Conservation (phyloP, 2,888 invertebrate genomes). For the Drosophila pseudotakahashii region DNA sequence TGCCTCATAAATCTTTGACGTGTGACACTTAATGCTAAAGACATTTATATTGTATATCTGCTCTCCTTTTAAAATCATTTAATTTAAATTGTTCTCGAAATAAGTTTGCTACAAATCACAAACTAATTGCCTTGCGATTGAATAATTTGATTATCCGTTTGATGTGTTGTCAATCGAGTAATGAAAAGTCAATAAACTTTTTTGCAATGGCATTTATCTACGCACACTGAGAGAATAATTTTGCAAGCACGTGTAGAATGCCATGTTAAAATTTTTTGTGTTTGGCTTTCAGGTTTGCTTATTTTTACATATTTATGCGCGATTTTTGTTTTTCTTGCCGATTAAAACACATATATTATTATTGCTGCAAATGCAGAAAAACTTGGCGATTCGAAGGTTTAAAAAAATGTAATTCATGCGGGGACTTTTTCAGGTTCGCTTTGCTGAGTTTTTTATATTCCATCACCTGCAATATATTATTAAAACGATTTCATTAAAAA, state of each 20-base stretch:
- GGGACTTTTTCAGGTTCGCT: conserved; percentile 11
- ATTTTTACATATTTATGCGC: conserved; percentile 13
- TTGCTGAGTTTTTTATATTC: conserved; percentile 4
- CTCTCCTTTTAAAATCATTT: conserved; percentile 1
- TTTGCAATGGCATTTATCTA: conserved; percentile 4
- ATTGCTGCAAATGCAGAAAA: conserved; percentile 67
- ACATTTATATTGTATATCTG: conserved; percentile 2
- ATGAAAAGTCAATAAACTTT: conserved; percentile 58
- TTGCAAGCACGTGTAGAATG: conserved; percentile 46
- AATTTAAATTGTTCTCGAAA: conserved; percentile 29
- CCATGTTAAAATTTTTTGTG: conserved; percentile 1
- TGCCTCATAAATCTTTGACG: conserved; percentile 31
- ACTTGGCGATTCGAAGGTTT: conserved; percentile 17
- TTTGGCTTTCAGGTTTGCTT: conserved; percentile 2
- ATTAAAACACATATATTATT: conserved; percentile 25
- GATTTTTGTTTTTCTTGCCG: conserved; percentile 15
- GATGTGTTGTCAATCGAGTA: conserved; percentile 10
- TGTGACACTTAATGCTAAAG: conserved; percentile 17
- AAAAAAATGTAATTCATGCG: conserved; percentile 44
- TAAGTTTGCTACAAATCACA: conserved; percentile 7
- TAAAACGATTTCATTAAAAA: conserved; percentile 51
- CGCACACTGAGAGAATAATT: conserved; percentile 2
- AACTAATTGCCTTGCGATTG: conserved; percentile 9
- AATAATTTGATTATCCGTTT: conserved; percentile 10
- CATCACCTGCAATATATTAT: conserved; percentile 52